Evolutionary conservation across 2,888 invertebrate genomes (phyloP), one percentile per base, ranked within the genome.

Genomic region (Drosophila mercatorum): DNA sequence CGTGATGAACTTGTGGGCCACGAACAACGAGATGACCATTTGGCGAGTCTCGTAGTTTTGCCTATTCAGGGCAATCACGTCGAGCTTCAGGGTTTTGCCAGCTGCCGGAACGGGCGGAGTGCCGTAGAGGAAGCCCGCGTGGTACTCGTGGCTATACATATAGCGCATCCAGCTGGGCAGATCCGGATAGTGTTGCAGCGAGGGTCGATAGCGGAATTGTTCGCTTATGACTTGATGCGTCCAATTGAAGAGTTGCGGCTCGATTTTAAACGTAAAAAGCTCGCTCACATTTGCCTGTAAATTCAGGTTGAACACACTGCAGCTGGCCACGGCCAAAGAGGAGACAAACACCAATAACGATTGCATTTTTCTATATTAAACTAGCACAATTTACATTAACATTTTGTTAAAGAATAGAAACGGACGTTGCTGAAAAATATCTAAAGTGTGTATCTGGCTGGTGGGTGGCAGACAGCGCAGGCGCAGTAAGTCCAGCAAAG

Each of bases 131-230:
- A 96, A 97, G 0, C 97, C 97, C 1, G 95, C 95, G 81, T 95
- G 95, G 83, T 96, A 95, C 70, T 95, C 94, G n/a, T 95, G 94
- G 82, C 97, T 97, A 91, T 96, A 97, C 71, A 96, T 95, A 90
- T 97, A 97, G 61, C 96, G 95, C 76, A 98, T 95, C 98, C 98
- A 98, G 5, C 95, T 94, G 0, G 98, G 98, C 47, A 98, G 93
- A 92, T 98, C 97, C 0, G 98, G 97, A 76, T 96, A 95, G 76
- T 96, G 95, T 58, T 95, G 92, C 66, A 97, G 91, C 0, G 97
- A 95, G 0, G 97, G 95, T 75, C 96, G 95, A 92, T 96, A 97
- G 2, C 90, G 90, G 67, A 92, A 93, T 58, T 92, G 92, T 68
- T 92, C 92, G 57, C 90, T 91, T 3, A 91, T 88, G 17, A 90